Conservation (phyloP, 2,888 invertebrate genomes). For the Tachina lurida region DNA sequence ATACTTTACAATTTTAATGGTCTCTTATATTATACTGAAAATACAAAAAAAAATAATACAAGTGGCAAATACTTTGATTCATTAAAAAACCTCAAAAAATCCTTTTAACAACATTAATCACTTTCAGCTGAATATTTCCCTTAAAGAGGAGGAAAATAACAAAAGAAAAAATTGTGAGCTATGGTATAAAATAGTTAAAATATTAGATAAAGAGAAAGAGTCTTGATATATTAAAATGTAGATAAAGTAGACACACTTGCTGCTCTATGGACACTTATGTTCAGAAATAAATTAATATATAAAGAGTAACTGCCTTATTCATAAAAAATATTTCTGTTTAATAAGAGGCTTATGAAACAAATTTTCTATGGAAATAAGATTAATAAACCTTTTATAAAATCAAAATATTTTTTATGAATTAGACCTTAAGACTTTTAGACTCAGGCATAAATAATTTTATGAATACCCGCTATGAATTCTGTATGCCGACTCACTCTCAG, state of each 20-base stretch:
- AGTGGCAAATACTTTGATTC: conserved; percentile 60
- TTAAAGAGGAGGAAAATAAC: conserved; percentile 19
- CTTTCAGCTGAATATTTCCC: conserved; percentile 38
- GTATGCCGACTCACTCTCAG: neutral
- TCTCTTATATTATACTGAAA: conserved; percentile 38
- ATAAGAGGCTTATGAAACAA: too few species aligned
- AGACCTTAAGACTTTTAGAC: too few species aligned
- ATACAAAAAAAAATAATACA: conserved; percentile 25
- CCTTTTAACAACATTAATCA: conserved; percentile 59
- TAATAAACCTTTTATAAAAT: too few species aligned
- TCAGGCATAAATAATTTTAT: too few species aligned
- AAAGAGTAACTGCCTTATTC: too few species aligned
- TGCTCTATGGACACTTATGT: neutral
- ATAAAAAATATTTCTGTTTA: too few species aligned
- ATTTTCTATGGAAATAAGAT: too few species aligned
- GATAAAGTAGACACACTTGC: neutral
- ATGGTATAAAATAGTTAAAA: neutral
- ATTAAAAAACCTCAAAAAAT: conserved; percentile 57
- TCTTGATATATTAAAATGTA: too few species aligned
- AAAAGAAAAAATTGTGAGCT: neutral
- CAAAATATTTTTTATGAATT: too few species aligned
- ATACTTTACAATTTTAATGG: conserved; percentile 43
- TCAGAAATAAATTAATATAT: neutral
- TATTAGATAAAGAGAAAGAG: too few species aligned
- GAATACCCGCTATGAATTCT: too few species aligned